Base-by-base conservation (phyloP, 2,113 vertebrate species). In the Columba livia region DNA sequence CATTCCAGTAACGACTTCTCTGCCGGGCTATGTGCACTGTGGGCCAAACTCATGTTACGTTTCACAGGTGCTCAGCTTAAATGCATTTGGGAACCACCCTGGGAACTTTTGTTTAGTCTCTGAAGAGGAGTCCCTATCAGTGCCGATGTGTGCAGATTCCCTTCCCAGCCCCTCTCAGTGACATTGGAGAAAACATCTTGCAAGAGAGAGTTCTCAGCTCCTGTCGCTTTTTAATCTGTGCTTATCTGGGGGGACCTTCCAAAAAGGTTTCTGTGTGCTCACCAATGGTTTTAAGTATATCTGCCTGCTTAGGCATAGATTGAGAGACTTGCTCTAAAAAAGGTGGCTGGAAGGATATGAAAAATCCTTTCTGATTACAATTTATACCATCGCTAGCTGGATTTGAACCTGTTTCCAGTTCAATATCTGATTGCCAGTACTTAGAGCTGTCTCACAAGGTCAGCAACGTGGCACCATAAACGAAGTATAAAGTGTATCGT, bases 381-480 rank as follows among this genome's bases (percentile, higher is more conserved):
- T 24, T 83, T 51, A 40, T 4, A 28, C 69, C 26, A 20, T 31
- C 28, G 3, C 57, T 71, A 65, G 36, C 62, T 85, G 79, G 38
- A 50, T 79, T 94, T 75, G 69, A 88, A 85, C 47, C 62, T 72
- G 25, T 24, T 88, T 89, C 28, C 32, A 57, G n/a, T 85, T 87
- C 38, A 36, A 2, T 64, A 28, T 50, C 69, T 77, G 42, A 61
- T 79, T 92, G 73, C 69, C 40, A 61, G 17, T 71, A 56, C 42
- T 79, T 75, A 1, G 17, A 79, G 34, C 53, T 79, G 56, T 42
- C 81, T 93, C 75, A 73, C 48, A 53, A 87, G 57, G 58, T 72
- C 88, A 78, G 47, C 10, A 34, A 67, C 82, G 54, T 56, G 81
- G 47, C 54, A 48, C 80, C 23, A 48, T 74, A 83, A 89, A 72